Base-by-base conservation (phyloP, 2,888 invertebrate genomes). In the Nipponacmea schrenckii region DNA sequence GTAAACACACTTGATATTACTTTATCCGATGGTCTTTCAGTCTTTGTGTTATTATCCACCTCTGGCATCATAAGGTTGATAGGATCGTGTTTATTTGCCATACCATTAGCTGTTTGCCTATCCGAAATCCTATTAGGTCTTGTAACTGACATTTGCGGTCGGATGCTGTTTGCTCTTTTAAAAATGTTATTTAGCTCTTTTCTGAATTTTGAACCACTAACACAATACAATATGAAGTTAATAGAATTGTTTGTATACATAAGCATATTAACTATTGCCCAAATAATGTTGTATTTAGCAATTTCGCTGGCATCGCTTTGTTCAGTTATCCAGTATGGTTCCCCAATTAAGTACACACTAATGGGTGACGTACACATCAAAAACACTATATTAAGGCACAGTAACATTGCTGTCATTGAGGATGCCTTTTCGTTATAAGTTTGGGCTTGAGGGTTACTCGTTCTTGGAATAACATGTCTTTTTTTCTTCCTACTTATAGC, bases 221-320 rank as follows among this genome's bases (percentile, higher is more conserved):
- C 69, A 72, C 83, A 84, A 69, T 85, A 85, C 17, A 84, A 67
- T 2, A 84, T 64, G 70, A 84, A 84, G 72, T 83, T 83, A 26
- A 81, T 62, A 26, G 84, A 79, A 71, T 83, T 83, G 70, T 83
- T 83, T 27, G 80, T 78, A 73, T 85, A 85, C 83, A 81, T 81
- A 0, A 83, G 71, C 68, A 84, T 76, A 71, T 81, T 80, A 4
- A 78, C 79, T 12, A 81, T 73, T 2, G 84, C 81, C 80, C 81
- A 79, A 67, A 75, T 73, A 7, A 85, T 68, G 2, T 70, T 71
- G 17, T 79, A 31, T 10, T 56, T 31, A 0, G 80, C 80, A 14
- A 15, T 14, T 15, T 63, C 56, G 20, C 69, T 64, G 17, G 24
- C 56, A 39, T 39, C 39, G 56, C 24, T 45, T 0, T 5, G n/a